Evolutionary conservation across 2,888 invertebrate species (phyloP), one percentile per base, ranked within the genome.

Genomic region (Ectemnius continuus): DNA sequence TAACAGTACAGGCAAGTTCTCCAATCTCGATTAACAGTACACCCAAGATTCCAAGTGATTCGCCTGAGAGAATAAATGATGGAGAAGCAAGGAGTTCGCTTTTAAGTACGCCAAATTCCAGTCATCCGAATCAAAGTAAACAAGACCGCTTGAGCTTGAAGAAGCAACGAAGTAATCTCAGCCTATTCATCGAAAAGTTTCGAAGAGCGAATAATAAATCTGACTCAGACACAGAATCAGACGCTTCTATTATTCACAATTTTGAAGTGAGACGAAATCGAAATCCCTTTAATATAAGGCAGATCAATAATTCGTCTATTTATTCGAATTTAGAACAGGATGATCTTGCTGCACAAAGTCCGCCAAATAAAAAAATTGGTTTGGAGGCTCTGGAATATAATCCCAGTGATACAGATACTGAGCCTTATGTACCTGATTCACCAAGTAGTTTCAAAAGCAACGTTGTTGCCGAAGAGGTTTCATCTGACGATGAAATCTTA

Each of bases 181-280:
- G 84, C 70, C 48, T 84, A 52, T 88, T 88, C 59, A 86, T 90
- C 59, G 87, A 87, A 36, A 83, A 83, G 68, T 67, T 86, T 14
- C 79, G 81, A 20, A 83, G 28, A 61, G 74, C 80, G 68, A 89
- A 88, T 68, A 84, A 82, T 4, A 84, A 73, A 59, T 64, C 62
- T 13, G 66, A 78, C 14, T 68, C 67, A 8, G 85, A 84, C 26
- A 70, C 82, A 28, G 85, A 87, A 18, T 63, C 52, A 45, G 87
- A 86, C 36, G 61, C 61, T 71, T 67, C 78, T 18, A 3, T 64
- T 4, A 11, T 36, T 36, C 36, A 36, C 8, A 36, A 36, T 36
- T 3, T 36, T 11, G 36, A n/a, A 46, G 4, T 36, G 13, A 66
- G 70, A n/a, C 63, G 18, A 13, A 62, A 16, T 4, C 81, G 67